Conservation (phyloP, 2,113 vertebrate genomes). For the Xiphorhynchus elegans region DNA sequence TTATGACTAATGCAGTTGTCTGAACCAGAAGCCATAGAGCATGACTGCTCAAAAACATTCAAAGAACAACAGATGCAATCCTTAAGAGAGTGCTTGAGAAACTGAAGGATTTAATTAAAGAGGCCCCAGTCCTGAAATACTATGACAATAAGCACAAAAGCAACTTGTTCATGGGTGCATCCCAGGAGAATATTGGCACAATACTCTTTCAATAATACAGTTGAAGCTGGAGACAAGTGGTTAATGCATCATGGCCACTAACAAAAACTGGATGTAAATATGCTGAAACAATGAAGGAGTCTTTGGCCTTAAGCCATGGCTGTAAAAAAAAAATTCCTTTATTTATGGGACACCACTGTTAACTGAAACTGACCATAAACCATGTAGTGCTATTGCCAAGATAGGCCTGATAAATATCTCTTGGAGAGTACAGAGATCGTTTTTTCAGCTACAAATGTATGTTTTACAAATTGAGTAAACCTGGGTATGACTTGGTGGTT, state of each 20-base stretch:
- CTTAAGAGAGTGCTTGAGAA: neutral
- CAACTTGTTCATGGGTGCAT: neutral
- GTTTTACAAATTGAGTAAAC: constrained; percentile 20
- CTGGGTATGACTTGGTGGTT: neutral
- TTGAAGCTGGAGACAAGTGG: constrained; percentile 27
- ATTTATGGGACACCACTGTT: neutral
- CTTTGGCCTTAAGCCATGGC: constrained; percentile 2
- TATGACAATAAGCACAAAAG: neutral
- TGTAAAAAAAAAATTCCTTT: constrained; percentile 40
- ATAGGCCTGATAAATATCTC: neutral
- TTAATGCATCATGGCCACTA: neutral
- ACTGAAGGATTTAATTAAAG: neutral
- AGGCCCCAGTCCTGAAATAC: neutral
- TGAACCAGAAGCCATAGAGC: neutral
- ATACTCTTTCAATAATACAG: neutral
- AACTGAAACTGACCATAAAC: constrained; percentile 49
- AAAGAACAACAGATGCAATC: neutral
- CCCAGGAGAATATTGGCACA: neutral
- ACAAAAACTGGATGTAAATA: constrained; percentile 16
- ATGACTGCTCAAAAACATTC: neutral
- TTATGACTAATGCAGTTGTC: neutral
- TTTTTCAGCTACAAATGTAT: neutral
- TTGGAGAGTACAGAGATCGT: neutral
- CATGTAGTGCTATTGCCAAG: neutral
- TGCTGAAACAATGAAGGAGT: neutral